Evolutionary conservation across 2,888 invertebrate species (phyloP), one percentile per base, ranked within the genome.

Genomic region (Habrosyne pyritoides): DNA sequence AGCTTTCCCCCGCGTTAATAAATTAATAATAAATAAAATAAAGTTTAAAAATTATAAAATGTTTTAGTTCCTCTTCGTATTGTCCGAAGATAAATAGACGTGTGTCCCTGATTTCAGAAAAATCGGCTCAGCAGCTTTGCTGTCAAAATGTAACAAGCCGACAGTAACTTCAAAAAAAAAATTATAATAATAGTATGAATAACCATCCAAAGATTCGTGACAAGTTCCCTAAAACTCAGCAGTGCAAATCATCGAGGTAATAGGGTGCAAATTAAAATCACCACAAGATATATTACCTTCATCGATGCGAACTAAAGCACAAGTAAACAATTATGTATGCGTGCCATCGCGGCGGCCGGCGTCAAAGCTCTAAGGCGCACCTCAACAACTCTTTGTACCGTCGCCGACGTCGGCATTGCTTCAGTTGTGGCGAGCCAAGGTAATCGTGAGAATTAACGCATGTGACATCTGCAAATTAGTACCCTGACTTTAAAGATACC

Each of bases 361-460:
- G 42, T 36, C 42, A 2, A 8, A 18, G 42, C 33, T 12, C 8
- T 42, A 42, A 18, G 42, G 6, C 33, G n/a, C 14, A 36, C 10
- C 7, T n/a, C 7, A 7, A 42, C 42, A 12, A 4, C 12, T 7
- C 24, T 12, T 10, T 33, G 12, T 14, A 2, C 8, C 6, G 0
- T n/a, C n/a, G 33, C 33, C 8, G 5, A 8, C n/a, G n/a, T 8
- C 33, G n/a, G 18, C 42, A 42, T 42, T 36, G 36, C 36, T 36
- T 18, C 42, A 42, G 14, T 42, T 7, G 18, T 0, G 6, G 47
- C 21, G 22, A 47, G 10, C 21, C 8, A 21, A 10, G 21, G 22
- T 47, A 47, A 47, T 24, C 56, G 56, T 63, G 60, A 56, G 81
- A 81, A 74, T 57, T 51, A 28, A 28, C 56, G 48, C 81, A 82